These are phyloP conservation scores for Atherinomorus stipes DNA, from an alignment of 2,113 vertebrate species.

Conservation along the genomic window DNA sequence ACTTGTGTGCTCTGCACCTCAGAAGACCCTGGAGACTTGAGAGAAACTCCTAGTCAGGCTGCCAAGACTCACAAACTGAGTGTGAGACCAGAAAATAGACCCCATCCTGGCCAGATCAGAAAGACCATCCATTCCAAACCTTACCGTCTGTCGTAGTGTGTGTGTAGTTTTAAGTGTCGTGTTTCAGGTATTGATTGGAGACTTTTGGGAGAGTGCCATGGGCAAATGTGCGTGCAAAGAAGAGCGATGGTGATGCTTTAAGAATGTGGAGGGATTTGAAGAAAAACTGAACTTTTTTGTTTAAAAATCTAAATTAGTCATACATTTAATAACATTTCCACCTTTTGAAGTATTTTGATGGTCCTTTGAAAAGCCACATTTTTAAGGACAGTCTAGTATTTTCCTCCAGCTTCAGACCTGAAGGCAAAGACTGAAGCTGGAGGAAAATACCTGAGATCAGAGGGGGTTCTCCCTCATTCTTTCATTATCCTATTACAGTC, in stretches of 20 bases:
- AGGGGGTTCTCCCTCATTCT: constrained; percentile 59
- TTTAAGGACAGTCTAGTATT: too few species aligned
- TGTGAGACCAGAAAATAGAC: constrained; percentile 74
- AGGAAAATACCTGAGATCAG: constrained; percentile 68
- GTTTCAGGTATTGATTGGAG: constrained; percentile 41
- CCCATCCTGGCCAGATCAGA: constrained; percentile 50
- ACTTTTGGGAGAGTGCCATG: constrained; percentile 27
- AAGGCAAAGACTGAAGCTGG: constrained; percentile 27
- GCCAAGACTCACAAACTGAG: constrained; percentile 78
- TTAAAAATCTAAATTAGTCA: not conserved
- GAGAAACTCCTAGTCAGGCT: constrained; percentile 67
- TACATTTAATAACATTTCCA: not conserved
- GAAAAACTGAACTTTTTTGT: not conserved
- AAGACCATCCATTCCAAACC: constrained; percentile 49
- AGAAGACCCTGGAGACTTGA: constrained; percentile 59
- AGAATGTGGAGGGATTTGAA: constrained; percentile 2
- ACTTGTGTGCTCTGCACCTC: constrained; percentile 45
- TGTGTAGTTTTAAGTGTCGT: constrained; percentile 37
- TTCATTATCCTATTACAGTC: constrained; percentile 75
- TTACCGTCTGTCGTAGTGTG: constrained; percentile 48
- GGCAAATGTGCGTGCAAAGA: constrained; percentile 27
- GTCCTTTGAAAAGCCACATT: constrained; percentile 3
- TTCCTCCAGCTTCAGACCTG: too few species aligned
- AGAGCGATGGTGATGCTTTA: constrained; percentile 38
- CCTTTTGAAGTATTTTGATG: constrained; percentile 3